Evolutionary conservation across 2,113 vertebrate species (phyloP).

Genomic region (Thunnus maccoyii): DNA sequence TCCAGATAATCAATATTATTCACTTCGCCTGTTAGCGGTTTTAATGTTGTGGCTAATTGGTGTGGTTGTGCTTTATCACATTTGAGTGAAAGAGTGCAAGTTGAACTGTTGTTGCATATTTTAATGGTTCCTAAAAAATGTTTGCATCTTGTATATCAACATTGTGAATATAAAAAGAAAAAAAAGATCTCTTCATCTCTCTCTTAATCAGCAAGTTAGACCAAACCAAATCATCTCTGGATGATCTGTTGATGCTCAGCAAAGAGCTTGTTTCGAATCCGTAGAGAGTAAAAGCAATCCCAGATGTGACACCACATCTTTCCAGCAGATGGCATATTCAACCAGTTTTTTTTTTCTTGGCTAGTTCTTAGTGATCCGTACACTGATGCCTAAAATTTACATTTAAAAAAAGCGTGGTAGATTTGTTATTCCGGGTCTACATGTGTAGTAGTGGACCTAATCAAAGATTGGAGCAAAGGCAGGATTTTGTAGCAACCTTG

Average conservation of each 20-base stretch:
- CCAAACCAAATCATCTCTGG: background rate
- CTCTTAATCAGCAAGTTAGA: background rate
- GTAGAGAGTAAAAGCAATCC: background rate
- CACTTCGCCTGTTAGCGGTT: too few relatives aligned
- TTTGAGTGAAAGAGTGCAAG: background rate
- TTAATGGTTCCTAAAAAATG: background rate
- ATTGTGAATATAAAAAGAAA: background rate
- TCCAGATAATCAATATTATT: too few relatives aligned
- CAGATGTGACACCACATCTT: background rate
- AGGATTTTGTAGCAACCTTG: too few relatives aligned
- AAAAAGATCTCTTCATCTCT: too few relatives aligned
- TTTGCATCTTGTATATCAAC: background rate
- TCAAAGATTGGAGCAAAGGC: too few relatives aligned
- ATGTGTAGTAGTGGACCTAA: too few relatives aligned
- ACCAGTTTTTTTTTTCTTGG: background rate
- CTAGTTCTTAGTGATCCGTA: background rate
- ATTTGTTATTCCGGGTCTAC: too few relatives aligned
- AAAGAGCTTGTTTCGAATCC: too few relatives aligned
- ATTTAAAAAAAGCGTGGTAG: too few relatives aligned
- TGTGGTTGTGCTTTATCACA: background rate
- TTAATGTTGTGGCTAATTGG: too few relatives aligned
- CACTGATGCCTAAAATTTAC: background rate
- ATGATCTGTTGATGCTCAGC: background rate
- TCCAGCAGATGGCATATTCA: slow-evolving; percentile 33
- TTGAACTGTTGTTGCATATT: too few relatives aligned